These are phyloP conservation scores for Nasonia oneida DNA, from an alignment of 2,888 invertebrate genomes.

Conservation along the genomic window DNA sequence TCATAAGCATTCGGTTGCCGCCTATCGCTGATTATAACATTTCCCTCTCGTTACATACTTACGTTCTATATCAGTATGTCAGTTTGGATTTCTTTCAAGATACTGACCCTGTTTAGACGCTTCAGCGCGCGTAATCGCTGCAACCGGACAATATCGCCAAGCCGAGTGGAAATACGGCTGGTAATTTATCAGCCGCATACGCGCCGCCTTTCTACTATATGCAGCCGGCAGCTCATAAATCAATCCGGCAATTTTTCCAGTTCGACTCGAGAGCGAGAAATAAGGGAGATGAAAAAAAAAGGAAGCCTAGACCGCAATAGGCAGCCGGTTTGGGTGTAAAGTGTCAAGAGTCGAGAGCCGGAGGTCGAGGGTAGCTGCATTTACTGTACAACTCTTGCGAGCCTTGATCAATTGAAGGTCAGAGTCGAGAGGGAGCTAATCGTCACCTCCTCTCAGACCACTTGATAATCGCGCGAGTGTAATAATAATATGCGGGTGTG, in stretches of 20 bases:
- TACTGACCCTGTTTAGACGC: conserved; percentile 21
- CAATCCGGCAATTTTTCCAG: neutral
- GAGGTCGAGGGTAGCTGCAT: conserved; percentile 38
- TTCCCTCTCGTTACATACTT: conserved; percentile 7
- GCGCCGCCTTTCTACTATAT: neutral
- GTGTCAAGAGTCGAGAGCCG: neutral
- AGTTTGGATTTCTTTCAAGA: conserved; percentile 3
- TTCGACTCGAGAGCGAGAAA: neutral
- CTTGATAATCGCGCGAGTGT: conserved; percentile 38
- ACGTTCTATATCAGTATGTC: neutral
- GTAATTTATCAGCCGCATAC: neutral
- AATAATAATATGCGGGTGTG: conserved; percentile 20
- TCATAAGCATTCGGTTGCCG: conserved; percentile 1
- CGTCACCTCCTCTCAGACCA: conserved; percentile 37
- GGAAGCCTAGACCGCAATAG: neutral
- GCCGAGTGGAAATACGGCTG: neutral
- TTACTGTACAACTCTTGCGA: too few relatives aligned
- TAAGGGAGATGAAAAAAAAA: neutral
- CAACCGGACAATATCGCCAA: neutral
- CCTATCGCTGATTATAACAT: neutral
- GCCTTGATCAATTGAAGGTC: conserved; percentile 57
- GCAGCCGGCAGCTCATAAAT: neutral
- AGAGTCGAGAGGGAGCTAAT: conserved; percentile 52
- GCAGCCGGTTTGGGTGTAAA: neutral
- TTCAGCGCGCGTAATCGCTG: neutral